Percentiles rank a stretch among this genome's conserved stretches.
phyloP scores from a whole-genome alignment of 1,140 invertebrate genomes.

The Diorhabda elongata region DNA sequence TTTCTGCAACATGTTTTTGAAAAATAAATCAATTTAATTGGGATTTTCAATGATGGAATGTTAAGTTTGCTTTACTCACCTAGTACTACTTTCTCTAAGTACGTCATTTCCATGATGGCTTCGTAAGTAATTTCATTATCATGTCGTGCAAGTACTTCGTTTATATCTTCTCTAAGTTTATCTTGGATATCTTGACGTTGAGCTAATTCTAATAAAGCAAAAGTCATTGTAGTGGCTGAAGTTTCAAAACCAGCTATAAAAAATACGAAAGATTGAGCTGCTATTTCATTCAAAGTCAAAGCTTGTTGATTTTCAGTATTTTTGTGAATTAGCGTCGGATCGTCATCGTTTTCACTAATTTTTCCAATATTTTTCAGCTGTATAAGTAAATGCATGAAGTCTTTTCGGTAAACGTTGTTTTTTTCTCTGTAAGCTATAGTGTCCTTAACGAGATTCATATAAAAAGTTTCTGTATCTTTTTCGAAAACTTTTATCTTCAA shows the following conservation, averaged over 20 bases:
- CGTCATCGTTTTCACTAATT: background rate
- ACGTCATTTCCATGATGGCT: slow-evolving; percentile 49
- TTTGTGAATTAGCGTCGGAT: background rate
- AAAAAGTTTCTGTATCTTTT: background rate
- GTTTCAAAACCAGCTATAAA: slow-evolving; percentile 60
- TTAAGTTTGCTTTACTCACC: slow-evolving; percentile 42
- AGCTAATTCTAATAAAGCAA: slow-evolving; percentile 54
- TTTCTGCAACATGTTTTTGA: background rate
- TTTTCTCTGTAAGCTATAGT: slow-evolving; percentile 5
- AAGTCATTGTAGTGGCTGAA: slow-evolving; percentile 53
- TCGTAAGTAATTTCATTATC: slow-evolving; percentile 46
- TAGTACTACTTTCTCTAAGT: slow-evolving; percentile 55
- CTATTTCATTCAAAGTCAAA: slow-evolving; percentile 16
- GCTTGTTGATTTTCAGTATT: background rate
- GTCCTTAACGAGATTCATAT: slow-evolving; percentile 1
- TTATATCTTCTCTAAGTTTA: slow-evolving; percentile 55
- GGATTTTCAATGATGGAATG: background rate
- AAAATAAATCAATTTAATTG: background rate
- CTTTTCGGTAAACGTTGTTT: background rate
- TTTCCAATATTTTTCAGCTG: slow-evolving; percentile 8
- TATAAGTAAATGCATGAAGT: slow-evolving; percentile 8
- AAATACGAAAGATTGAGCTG: slow-evolving; percentile 55
- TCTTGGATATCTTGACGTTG: slow-evolving; percentile 57
- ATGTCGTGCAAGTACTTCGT: slow-evolving; percentile 42
- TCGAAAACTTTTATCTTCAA: background rate